A percentile compares a stretch with the other conserved stretches of the same genome.
These are phyloP conservation scores for Scytalopus superciliaris DNA, from an alignment of 2,113 vertebrate genomes.

Conservation along the genomic window DNA sequence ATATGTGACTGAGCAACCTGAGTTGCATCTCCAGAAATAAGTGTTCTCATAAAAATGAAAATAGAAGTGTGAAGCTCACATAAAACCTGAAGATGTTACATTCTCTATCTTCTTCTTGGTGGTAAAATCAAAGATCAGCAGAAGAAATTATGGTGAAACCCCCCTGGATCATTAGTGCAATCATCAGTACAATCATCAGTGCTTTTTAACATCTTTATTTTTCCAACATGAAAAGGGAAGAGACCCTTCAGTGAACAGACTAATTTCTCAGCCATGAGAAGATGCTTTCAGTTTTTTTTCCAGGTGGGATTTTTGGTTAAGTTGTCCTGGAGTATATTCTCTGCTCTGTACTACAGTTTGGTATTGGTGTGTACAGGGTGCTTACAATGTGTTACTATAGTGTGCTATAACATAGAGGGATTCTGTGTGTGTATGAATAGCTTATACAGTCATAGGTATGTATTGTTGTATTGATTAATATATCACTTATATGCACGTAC, in stretches of 20 bases:
- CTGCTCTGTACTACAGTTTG: background rate
- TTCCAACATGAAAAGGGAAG: background rate
- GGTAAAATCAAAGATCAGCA: background rate
- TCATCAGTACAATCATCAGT: too few relatives aligned
- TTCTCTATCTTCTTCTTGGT: background rate
- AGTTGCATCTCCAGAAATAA: background rate
- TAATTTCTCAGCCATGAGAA: background rate
- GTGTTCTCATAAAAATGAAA: background rate
- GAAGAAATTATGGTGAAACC: background rate
- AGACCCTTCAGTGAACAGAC: background rate
- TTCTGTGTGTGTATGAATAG: background rate
- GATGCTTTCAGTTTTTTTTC: background rate
- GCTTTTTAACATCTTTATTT: background rate
- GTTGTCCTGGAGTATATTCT: background rate
- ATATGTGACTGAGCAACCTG: background rate
- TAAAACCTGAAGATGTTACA: background rate
- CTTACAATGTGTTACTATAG: accelerated
- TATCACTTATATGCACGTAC: background rate
- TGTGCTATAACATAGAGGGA: accelerated
- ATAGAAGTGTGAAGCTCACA: background rate
- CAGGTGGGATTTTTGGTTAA: background rate
- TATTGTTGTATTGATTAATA: background rate
- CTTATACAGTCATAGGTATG: too few relatives aligned
- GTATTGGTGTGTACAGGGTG: background rate
- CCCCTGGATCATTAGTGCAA: background rate